Base-by-base conservation (phyloP, 2,888 invertebrate genomes). In the Schizaphis graminum region DNA sequence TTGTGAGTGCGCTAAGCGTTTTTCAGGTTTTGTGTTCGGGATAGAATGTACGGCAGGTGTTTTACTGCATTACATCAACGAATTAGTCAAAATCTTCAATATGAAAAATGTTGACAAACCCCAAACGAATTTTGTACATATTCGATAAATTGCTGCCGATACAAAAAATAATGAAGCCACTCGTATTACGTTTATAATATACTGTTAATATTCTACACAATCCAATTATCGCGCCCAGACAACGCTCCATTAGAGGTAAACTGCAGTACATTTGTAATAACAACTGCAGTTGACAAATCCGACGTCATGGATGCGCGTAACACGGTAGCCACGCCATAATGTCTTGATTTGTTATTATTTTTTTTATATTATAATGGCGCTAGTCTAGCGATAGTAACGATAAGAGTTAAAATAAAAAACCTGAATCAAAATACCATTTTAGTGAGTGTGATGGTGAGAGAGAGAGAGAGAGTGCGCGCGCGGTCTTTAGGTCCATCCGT, bases 161-260 rank as follows among this genome's bases (percentile, higher is more conserved):
- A 35, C 3, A 77, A 41, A 35, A 16, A 35, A 35, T 21, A 21
- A 35, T 8, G 21, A 35, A 77, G 21, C 77, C 77, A 77, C 35
- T 21, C 7, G 35, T 8, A 35, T 35, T 21, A 8, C 16, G 77
- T 77, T 21, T 35, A 35, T 21, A 35, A 77, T 77, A 77, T 35
- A 35, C 35, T 77, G 35, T 8, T 88, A 88, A 88, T 88, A 85
- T 85, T 44, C 77, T 77, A 77, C 85, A 44, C 61, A 21, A 61
- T 89, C 44, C 77, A 16, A 86, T 91, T n/a, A 86, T 92, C 91
- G 49, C 57, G 86, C n/a, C 47, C 86, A 61, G 86, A 87, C 86
- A 87, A 92, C 91, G 91, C 57, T 92, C 91, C 86, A 92, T 92
- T 92, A 92, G 91, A 87, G 47, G 4, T n/a, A 47, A 47, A 53